Evolutionary conservation across 2,113 vertebrate species (phyloP).

Genomic region (Pelusios castaneus): DNA sequence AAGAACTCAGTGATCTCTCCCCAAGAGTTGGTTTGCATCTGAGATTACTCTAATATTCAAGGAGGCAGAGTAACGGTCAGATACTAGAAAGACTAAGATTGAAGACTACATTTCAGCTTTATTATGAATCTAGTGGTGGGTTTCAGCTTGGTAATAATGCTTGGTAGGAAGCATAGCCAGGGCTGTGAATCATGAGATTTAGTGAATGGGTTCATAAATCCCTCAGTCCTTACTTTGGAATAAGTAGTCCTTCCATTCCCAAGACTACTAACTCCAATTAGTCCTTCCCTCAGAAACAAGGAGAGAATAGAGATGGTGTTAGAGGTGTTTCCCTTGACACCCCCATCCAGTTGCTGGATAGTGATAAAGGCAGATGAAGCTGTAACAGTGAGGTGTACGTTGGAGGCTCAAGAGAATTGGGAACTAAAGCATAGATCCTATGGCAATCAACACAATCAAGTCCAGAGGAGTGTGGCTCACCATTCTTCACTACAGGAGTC

Average conservation of each 20-base stretch:
- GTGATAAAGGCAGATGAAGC: neutral
- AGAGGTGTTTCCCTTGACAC: neutral
- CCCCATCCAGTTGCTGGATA: neutral
- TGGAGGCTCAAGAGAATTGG: neutral
- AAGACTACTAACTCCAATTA: neutral
- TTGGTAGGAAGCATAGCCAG: neutral
- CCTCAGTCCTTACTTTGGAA: neutral
- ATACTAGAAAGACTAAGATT: neutral
- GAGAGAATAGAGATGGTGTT: neutral
- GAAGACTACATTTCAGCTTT: neutral
- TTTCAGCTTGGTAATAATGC: neutral
- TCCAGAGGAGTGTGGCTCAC: neutral
- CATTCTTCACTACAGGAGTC: neutral
- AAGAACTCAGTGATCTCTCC: neutral
- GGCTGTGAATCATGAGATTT: neutral
- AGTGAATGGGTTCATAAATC: neutral
- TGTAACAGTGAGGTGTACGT: neutral
- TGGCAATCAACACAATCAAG: neutral
- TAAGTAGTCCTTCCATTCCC: neutral
- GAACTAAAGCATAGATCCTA: neutral
- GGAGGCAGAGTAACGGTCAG: neutral
- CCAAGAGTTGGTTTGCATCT: fast-evolving
- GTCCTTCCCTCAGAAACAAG: neutral
- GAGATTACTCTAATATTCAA: neutral
- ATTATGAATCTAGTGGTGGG: neutral